Evolutionary conservation across 2,113 vertebrate genomes (phyloP), one percentile per base, ranked within the genome.

Genomic region (Euleptes europaea): DNA sequence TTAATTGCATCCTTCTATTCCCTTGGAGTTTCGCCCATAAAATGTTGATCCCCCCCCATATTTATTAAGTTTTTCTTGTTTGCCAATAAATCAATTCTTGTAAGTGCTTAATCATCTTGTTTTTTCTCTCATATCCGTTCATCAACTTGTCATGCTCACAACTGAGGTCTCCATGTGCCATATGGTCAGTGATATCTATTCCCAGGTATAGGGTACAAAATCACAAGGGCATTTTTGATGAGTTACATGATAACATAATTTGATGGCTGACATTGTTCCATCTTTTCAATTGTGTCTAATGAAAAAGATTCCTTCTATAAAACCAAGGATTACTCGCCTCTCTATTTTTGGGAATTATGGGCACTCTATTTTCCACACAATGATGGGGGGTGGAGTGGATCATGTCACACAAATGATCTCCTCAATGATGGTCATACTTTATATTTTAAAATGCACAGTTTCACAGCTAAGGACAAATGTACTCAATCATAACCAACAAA

Each of bases 151-250:
- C 84, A 65, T 38, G 15, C 17, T 31, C n/a, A 60, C 21, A 38
- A 35, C 26, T 47, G 51, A 35, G 40, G 63, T 33, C 38, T 63
- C 51, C 42, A 28, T 71, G 4, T 35, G 76, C 76, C 77, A 60
- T 47, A 72, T 65, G 76, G 51, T 72, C 67, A 54, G 54, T 40
- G 67, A 72, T 79, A 26, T 12, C 33, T 72, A 79, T 63, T 85
- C 67, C 40, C 76, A 71, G 54, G 47, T 63, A 63, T 69, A 54
- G 4, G 19, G 11, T 72, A 60, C 54, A 72, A 79, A 85, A 79
- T 54, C 76, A 79, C 51, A 79, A 65, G 76, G 57, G 51, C 15
- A 26, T 65, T 72, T 70, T 70, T 33, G 83, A 85, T 85, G 40
- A 85, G 51, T 72, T 63, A 40, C 54, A 72, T 72, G 84, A 63